Percentiles rank a stretch among this genome's conserved stretches.
Conservation (phyloP, 2,113 vertebrate genomes). For the Bothrops jararaca region DNA sequence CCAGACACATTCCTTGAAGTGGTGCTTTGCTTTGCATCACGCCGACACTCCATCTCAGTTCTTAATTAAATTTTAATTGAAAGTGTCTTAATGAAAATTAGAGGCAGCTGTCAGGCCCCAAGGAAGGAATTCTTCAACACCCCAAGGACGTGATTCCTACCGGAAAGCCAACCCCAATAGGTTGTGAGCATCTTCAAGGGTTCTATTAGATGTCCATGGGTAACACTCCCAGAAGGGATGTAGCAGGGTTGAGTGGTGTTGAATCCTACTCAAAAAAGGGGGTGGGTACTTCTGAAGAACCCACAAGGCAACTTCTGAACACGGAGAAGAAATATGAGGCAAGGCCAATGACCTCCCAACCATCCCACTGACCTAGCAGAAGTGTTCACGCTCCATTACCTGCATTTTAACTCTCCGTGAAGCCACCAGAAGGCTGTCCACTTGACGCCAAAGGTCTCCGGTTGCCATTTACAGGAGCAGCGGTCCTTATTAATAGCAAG, state of each 20-base stretch:
- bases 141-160: background rate
- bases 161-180: background rate
- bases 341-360: slow-evolving; percentile 23
- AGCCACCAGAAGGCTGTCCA: slow-evolving; percentile 44
- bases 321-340: background rate
- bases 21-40: background rate
- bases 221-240: background rate
- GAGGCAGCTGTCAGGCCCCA: background rate
- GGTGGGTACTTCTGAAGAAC: background rate
- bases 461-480: slow-evolving; percentile 55
- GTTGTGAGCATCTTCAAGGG: background rate
- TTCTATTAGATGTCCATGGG: background rate
- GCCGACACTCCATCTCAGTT: background rate
- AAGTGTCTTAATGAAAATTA: background rate
- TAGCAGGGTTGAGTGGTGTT: no score
- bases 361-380: background rate
- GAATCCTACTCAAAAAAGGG: no score
- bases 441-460: slow-evolving; percentile 43
- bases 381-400: slow-evolving; percentile 22
- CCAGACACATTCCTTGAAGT: background rate
- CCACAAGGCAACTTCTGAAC: background rate
- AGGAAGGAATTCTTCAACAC: background rate
- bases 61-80: background rate
- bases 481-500: slow-evolving; percentile 38
- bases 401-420: slow-evolving; percentile 50